Evolutionary conservation across 2,888 invertebrate species (phyloP).

Genomic region (Osmoderma eremita): DNA sequence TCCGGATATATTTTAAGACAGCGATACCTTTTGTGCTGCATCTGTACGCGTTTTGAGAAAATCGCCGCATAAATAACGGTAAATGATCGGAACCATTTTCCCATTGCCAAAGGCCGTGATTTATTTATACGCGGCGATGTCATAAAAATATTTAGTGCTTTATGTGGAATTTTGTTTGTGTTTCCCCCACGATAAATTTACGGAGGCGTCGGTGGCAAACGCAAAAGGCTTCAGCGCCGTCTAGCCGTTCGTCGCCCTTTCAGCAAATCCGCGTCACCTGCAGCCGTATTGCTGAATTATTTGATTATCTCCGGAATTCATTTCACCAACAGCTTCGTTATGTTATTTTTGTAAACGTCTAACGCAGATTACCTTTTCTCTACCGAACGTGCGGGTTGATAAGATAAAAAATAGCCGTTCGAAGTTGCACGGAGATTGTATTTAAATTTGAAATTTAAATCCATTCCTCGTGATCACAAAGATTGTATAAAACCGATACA

Average conservation of each 20-base stretch:
- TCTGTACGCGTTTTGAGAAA: constrained; percentile 30
- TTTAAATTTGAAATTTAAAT: constrained; percentile 29
- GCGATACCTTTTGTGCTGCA: constrained; percentile 8
- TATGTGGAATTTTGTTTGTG: constrained; percentile 49
- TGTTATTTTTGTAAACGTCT: constrained; percentile 42
- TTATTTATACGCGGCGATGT: constrained; percentile 49
- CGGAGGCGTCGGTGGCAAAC: constrained; percentile 45
- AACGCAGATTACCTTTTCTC: constrained; percentile 19
- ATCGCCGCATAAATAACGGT: constrained; percentile 28
- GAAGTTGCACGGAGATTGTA: constrained; percentile 3
- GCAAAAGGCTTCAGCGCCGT: constrained; percentile 39
- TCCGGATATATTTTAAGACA: constrained; percentile 21
- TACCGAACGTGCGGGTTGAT: constrained; percentile 14
- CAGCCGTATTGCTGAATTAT: constrained; percentile 53
- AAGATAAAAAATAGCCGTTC: constrained; percentile 31
- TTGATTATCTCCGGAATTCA: constrained; percentile 53
- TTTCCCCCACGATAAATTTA: constrained; percentile 49
- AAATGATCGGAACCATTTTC: constrained; percentile 42
- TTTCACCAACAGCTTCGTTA: constrained; percentile 44
- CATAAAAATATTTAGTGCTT: constrained; percentile 52
- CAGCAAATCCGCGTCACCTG: constrained; percentile 46
- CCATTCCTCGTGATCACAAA: neutral
- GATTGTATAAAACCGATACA: neutral
- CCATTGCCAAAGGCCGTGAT: constrained; percentile 47
- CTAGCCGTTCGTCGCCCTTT: constrained; percentile 3